phyloP scores from a whole-genome alignment of 2,797 vertebrate species.

The Distichodus sexfasciatus region DNA sequence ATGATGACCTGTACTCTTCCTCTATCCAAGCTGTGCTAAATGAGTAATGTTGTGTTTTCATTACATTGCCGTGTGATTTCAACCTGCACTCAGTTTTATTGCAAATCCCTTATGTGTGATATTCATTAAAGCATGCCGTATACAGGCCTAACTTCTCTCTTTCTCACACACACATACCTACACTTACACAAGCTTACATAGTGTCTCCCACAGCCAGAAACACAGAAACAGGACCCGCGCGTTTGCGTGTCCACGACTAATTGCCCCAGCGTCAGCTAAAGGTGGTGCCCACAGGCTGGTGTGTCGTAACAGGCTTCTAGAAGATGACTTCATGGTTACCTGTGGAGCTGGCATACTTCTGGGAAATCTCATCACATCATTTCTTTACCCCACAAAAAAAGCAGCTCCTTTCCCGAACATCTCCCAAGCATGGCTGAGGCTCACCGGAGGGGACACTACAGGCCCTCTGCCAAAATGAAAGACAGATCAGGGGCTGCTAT shows the following conservation, averaged over 20 bases:
- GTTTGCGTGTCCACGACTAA: conserved; percentile 29
- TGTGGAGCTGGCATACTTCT: conserved; percentile 57
- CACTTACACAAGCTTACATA: background rate
- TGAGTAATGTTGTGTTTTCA: conserved; percentile 13
- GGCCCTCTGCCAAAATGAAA: too few species aligned
- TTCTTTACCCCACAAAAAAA: background rate
- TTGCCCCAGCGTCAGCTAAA: conserved; percentile 54
- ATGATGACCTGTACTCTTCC: conserved; percentile 15
- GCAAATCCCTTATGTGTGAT: conserved; percentile 11
- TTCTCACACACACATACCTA: background rate
- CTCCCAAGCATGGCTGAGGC: background rate
- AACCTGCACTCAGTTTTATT: conserved; percentile 7
- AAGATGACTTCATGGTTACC: conserved; percentile 70
- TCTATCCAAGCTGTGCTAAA: conserved; percentile 6
- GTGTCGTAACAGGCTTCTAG: conserved; percentile 57
- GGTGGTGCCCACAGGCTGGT: conserved; percentile 58
- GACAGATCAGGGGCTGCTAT: too few species aligned
- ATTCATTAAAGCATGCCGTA: conserved; percentile 11
- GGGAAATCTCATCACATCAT: conserved; percentile 18
- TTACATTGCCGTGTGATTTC: conserved; percentile 19
- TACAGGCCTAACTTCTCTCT: background rate
- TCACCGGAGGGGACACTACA: background rate
- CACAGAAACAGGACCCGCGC: background rate
- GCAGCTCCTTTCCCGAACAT: background rate
- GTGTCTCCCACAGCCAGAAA: too few species aligned